Evolutionary conservation across 2,888 invertebrate species (phyloP).

Genomic region (Himalopsyche japonica): DNA sequence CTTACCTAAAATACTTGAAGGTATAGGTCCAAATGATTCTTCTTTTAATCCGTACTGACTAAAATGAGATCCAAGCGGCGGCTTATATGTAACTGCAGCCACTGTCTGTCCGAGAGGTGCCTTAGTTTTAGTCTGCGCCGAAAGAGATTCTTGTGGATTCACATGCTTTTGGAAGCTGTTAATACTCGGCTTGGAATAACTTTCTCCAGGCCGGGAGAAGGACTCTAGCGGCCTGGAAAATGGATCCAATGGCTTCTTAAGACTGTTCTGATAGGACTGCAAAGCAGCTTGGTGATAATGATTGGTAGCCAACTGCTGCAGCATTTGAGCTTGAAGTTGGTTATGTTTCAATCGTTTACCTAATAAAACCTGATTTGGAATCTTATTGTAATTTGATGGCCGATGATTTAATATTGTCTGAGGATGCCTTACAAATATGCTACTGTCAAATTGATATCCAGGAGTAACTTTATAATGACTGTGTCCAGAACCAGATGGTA

Average conservation of each 20-base stretch:
- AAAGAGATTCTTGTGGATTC: constrained; percentile 45
- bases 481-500: constrained; percentile 47
- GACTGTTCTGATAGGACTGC: constrained; percentile 24
- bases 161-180: constrained; percentile 51
- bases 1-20: constrained; percentile 55
- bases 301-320: constrained; percentile 52
- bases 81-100: constrained; percentile 39
- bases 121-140: constrained; percentile 42
- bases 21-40: constrained; percentile 46
- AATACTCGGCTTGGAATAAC: constrained; percentile 45
- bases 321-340: constrained; percentile 47
- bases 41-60: constrained; percentile 53
- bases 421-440: constrained; percentile 51
- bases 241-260: constrained; percentile 50
- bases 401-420: constrained; percentile 50
- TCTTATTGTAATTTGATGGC: constrained; percentile 51
- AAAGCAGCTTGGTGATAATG: constrained; percentile 43
- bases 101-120: constrained; percentile 44
- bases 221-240: constrained; percentile 50
- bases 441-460: constrained; percentile 32
- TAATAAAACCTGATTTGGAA: constrained; percentile 43
- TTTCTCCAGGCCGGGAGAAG: constrained; percentile 43
- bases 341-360: constrained; percentile 49
- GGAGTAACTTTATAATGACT: constrained; percentile 50
- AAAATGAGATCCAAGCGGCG: constrained; percentile 43